A percentile compares a stretch with the other conserved stretches of the same genome.
phyloP scores from a whole-genome alignment of 2,113 vertebrate species.

The Riparia riparia region DNA sequence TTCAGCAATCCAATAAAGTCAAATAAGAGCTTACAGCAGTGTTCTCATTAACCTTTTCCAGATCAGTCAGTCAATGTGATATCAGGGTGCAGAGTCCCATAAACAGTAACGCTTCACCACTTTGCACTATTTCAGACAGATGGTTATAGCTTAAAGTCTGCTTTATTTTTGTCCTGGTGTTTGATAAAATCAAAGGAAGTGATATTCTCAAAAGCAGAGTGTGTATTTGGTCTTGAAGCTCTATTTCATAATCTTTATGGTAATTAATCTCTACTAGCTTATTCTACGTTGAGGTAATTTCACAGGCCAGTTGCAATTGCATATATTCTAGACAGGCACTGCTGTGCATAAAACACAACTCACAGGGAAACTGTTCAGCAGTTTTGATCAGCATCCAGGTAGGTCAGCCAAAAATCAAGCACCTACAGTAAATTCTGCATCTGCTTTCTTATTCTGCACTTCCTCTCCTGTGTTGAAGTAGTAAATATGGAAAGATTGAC shows the following conservation, averaged over 20 bases:
- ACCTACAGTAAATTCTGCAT: constrained; percentile 46
- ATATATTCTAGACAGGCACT: constrained; percentile 3
- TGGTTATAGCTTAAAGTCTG: neutral
- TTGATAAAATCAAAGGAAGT: neutral
- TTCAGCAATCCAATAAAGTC: constrained; percentile 79
- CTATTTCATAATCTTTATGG: neutral
- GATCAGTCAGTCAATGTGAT: constrained; percentile 73
- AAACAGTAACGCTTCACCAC: constrained; percentile 23
- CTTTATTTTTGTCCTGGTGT: constrained; percentile 4
- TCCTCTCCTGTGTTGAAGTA: constrained; percentile 56
- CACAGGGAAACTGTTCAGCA: constrained; percentile 6
- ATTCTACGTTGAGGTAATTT: neutral
- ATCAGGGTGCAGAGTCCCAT: constrained; percentile 22
- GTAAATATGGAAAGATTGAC: constrained; percentile 78
- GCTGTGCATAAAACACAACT: neutral
- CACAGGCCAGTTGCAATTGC: constrained; percentile 13
- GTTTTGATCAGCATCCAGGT: constrained; percentile 20
- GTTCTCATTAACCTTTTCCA: constrained; percentile 78
- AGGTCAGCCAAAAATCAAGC: constrained; percentile 21
- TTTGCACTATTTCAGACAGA: constrained; percentile 3
- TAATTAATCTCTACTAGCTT: neutral
- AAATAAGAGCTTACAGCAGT: constrained; percentile 74
- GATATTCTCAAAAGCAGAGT: neutral
- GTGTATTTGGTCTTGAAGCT: neutral
- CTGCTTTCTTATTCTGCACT: constrained; percentile 21